phyloP scores from a whole-genome alignment of 2,888 invertebrate species.

The Pollenia labialis region DNA sequence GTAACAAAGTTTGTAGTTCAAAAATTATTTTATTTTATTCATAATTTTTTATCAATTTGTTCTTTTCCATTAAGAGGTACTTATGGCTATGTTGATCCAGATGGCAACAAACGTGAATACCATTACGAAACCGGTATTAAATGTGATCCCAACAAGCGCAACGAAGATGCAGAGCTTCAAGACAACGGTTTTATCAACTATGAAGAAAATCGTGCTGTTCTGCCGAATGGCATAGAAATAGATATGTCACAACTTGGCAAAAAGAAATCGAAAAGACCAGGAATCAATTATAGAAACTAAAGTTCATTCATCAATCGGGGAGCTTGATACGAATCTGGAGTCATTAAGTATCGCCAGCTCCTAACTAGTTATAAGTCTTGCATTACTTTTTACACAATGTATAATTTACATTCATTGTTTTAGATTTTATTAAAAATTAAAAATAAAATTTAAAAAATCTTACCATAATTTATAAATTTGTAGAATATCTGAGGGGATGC shows the following conservation, averaged over 20 bases:
- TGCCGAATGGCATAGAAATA: constrained; percentile 89
- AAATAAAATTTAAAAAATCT: constrained; percentile 11
- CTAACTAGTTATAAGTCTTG: constrained; percentile 49
- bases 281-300: constrained; percentile 81
- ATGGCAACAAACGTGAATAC: constrained; percentile 92
- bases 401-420: constrained; percentile 38
- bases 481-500: constrained; percentile 15
- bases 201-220: constrained; percentile 89
- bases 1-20: constrained; percentile 85
- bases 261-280: constrained; percentile 88
- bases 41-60: neutral
- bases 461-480: constrained; percentile 37
- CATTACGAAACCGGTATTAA: constrained; percentile 92
- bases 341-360: constrained; percentile 30
- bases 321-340: constrained; percentile 16
- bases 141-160: constrained; percentile 85
- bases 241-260: constrained; percentile 89
- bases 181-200: constrained; percentile 89
- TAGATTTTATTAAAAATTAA: constrained; percentile 52
- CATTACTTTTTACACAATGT: constrained; percentile 49
- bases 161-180: constrained; percentile 85
- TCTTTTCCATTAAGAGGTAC: constrained; percentile 86
- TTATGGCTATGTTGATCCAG: constrained; percentile 93
- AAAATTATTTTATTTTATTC: neutral
- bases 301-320: neutral